Evolutionary conservation across 2,888 invertebrate genomes (phyloP).

Genomic region (Trachelus stipa): DNA sequence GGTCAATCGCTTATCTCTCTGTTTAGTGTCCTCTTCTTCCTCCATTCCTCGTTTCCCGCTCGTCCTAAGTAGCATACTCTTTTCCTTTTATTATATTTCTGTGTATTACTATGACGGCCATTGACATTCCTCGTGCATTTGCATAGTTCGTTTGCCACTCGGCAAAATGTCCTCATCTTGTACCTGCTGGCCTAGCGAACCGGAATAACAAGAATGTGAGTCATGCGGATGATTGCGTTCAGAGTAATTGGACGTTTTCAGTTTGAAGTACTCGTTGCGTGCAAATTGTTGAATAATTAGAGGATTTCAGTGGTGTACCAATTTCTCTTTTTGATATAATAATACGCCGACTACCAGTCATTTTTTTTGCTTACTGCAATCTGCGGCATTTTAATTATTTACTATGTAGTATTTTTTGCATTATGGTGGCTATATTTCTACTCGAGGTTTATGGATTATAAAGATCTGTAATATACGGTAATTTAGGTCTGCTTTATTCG

Average conservation of each 20-base stretch:
- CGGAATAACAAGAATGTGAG: neutral
- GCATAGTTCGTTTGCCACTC: neutral
- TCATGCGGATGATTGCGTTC: neutral
- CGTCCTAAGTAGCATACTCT: neutral
- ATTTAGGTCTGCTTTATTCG: neutral
- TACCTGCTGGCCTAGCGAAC: neutral
- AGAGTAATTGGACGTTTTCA: neutral
- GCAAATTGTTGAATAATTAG: neutral
- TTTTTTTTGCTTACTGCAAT: neutral
- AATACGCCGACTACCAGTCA: neutral
- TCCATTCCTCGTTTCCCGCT: slow-evolving; percentile 10
- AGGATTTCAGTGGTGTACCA: neutral
- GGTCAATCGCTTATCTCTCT: slow-evolving; percentile 57
- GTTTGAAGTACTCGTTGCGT: neutral
- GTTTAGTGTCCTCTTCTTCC: slow-evolving; percentile 24
- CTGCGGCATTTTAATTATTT: neutral
- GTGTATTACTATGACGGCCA: neutral
- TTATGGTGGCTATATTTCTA: neutral
- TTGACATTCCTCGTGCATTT: neutral
- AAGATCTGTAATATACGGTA: neutral
- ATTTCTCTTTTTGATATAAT: neutral
- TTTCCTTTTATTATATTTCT: neutral
- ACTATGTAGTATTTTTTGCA: neutral
- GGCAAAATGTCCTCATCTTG: neutral
- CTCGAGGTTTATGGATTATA: neutral